These are phyloP conservation scores for Stenchaetothrips biformis DNA, from an alignment of 2,888 invertebrate genomes.

Conservation along the genomic window DNA sequence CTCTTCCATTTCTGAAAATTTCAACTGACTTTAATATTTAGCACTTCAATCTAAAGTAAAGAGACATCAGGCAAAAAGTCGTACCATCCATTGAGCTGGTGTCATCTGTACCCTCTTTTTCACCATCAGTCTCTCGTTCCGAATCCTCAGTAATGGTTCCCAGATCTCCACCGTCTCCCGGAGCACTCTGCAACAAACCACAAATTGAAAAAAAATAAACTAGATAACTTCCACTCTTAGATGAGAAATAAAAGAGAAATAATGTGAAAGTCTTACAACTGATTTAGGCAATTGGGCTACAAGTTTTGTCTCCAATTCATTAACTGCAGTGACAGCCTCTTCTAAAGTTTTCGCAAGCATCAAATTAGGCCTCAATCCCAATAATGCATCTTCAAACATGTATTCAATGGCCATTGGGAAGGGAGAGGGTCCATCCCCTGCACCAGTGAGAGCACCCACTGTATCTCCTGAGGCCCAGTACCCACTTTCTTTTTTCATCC, in stretches of 20 bases:
- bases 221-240: background rate
- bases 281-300: background rate
- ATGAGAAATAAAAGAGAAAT: background rate
- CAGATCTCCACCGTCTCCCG: slow-evolving; percentile 19
- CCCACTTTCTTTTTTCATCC: slow-evolving; percentile 76
- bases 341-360: slow-evolving; percentile 69
- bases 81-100: slow-evolving; percentile 7
- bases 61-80: slow-evolving; percentile 5
- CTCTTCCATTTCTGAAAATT: slow-evolving; percentile 29
- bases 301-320: slow-evolving; percentile 57
- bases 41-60: background rate
- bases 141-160: slow-evolving; percentile 29
- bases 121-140: slow-evolving; percentile 32
- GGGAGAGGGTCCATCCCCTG: background rate
- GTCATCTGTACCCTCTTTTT: slow-evolving; percentile 28
- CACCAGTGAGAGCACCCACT: slow-evolving; percentile 5
- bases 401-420: slow-evolving; percentile 89
- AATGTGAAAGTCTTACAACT: background rate
- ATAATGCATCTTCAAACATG: slow-evolving; percentile 80
- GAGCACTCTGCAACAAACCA: background rate
- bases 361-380: slow-evolving; percentile 75
- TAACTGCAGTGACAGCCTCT: slow-evolving; percentile 75
- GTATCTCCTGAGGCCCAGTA: slow-evolving; percentile 66
- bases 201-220: background rate
- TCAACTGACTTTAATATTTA: slow-evolving; percentile 27